These are phyloP conservation scores for Camelus bactrianus DNA, from an alignment of 2,113 vertebrate genomes.

Conservation along the genomic window DNA sequence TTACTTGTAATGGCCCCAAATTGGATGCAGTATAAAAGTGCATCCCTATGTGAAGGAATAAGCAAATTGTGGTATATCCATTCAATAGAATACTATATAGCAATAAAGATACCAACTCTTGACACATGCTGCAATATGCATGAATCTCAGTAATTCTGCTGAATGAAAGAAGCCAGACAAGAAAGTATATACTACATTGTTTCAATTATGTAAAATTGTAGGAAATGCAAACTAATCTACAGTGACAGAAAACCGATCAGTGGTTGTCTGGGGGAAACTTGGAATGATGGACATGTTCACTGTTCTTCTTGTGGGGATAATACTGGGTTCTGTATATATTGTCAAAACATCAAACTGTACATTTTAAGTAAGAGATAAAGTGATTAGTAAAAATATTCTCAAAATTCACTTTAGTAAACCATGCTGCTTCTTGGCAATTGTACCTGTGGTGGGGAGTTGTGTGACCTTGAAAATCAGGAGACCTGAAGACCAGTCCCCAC, in stretches of 20 bases:
- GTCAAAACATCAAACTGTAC: not conserved
- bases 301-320: not conserved
- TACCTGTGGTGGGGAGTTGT: not conserved
- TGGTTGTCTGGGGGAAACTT: not conserved
- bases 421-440: fast-evolving
- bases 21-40: not conserved
- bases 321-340: not conserved
- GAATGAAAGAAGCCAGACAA: not conserved
- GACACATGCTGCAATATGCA: not conserved
- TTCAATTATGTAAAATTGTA: not conserved
- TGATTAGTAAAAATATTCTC: not conserved
- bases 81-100: fast-evolving
- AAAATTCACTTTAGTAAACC: fast-evolving
- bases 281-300: not conserved
- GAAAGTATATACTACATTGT: not conserved
- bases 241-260: not conserved
- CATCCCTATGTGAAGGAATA: not conserved
- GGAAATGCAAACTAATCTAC: not conserved
- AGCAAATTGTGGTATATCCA: fast-evolving
- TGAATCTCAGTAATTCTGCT: not conserved
- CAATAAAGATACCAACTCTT: fast-evolving
- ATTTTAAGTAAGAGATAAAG: not conserved
- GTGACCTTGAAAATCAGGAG: not conserved
- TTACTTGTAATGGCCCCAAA: not conserved
- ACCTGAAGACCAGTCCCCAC: not conserved